Base-by-base conservation (phyloP, 2,888 invertebrate genomes). In the Sminthurides aquaticus region DNA sequence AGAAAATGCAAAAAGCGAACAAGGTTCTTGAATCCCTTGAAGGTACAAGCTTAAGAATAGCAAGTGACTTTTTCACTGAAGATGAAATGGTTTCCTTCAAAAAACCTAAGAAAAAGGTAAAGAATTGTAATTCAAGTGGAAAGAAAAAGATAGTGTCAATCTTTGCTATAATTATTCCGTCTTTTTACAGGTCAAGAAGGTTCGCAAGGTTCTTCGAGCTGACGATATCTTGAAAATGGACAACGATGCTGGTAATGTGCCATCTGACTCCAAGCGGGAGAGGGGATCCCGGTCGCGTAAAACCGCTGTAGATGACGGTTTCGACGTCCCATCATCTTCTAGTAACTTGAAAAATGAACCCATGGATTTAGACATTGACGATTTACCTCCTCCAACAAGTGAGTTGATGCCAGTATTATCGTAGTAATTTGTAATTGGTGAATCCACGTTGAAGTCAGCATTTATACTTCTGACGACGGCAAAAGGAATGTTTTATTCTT, bases 11-110 rank as follows among this genome's bases (percentile, higher is more conserved):
- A 3, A 82, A 70, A 60, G 65, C 70, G 0, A 71, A 83, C 64
- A 87, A 86, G 78, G 85, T 84, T 20, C 78, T 91, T 71, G 93
- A 94, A 81, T 85, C 87, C 2, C 82, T 97, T 67, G 83, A 81
- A 65, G 79, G 86, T 74, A 84, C 87, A 18, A 84, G 84, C 74
- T 82, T 86, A 34, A 84, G 83, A 72, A 72, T 91, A 22, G 96
- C 95, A 1, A 85, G 87, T 11, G 97, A 99, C 79, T 98, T 93
- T 79, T 87, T 87, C 77, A 89, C 89, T 65, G 85, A 87, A 71
- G 86, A 87, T 69, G 97, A 97, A 80, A 80, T 95, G 77, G 80
- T 81, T 68, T 84, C 87, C 80, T 94, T 95, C 79, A 95, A 92
- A 79, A 92, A 93, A 78, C 85, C 89, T 59, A 93, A 90, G 79